Base-by-base conservation (phyloP, 2,113 vertebrate genomes). In the Pedetes capensis region DNA sequence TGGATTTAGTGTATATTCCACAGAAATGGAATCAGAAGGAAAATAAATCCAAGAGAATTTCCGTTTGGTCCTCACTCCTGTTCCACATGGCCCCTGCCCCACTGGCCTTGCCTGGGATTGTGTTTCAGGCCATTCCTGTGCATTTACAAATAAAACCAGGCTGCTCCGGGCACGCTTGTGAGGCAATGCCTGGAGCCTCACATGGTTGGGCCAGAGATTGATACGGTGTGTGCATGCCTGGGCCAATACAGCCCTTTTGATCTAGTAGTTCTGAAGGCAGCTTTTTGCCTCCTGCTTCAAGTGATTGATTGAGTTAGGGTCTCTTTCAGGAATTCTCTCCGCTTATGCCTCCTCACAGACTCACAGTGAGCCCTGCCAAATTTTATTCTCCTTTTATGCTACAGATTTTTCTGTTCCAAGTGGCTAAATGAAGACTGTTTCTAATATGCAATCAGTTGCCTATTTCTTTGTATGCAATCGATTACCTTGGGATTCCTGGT, bases 1-100 rank as follows among this genome's bases (percentile, higher is more conserved):
- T 98, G 96, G 97, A 98, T 97, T 98, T 98, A 97, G 89, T 96
- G 61, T 97, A 88, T 93, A 92, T 95, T 97, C 98, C 97, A 96
- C 91, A 82, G 94, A 97, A 97, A 97, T 97, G 96, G 96, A 98
- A 97, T 97, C 96, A 96, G 92, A 87, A 94, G 82, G 92, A 98
- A 97, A 97, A 97, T 97, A 97, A 98, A 97, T 97, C 97, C 6
- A 23, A 91, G 61, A 75, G 94, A 96, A 95, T 97, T 98, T 97
- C 96, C 95, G 92, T 75, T 95, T 96, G 95, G 96, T 96, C 79
- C 96, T 84, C 93, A 97, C 97, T 0, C 93, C 92, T 91, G 63
- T 86, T 91, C 93, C 94, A 96, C 89, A 92, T 76, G 97, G 97
- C 47, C 32, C 84, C 74, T 95, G 90, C 85, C 75, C 44, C 64